A percentile compares a stretch with the other conserved stretches of the same genome.
Conservation (phyloP, 1,140 invertebrate genomes). For the Sarcophaga peregrina region DNA sequence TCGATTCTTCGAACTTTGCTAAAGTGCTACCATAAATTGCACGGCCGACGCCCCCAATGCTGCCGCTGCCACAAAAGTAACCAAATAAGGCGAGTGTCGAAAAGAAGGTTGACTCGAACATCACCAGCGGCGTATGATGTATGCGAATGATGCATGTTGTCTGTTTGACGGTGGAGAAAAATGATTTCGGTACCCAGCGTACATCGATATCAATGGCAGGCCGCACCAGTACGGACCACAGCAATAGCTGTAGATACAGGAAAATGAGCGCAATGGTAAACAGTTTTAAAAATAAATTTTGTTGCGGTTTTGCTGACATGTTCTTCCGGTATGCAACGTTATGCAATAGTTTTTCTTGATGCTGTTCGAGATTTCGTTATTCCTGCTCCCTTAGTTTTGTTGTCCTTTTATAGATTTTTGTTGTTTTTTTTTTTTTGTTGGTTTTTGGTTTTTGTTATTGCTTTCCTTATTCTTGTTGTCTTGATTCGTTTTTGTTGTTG, state of each 20-base stretch:
- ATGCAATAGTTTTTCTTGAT: not conserved
- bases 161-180: slow-evolving; percentile 39
- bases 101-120: slow-evolving; percentile 42
- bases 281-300: slow-evolving; percentile 36
- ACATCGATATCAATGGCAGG: slow-evolving; percentile 40
- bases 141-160: slow-evolving; percentile 46
- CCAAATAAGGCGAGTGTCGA: slow-evolving; percentile 39
- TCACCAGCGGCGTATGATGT: slow-evolving; percentile 39
- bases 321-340: slow-evolving; percentile 21
- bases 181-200: slow-evolving; percentile 40
- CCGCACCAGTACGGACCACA: slow-evolving; percentile 37
- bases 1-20: slow-evolving; percentile 42
- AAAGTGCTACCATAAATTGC: slow-evolving; percentile 43
- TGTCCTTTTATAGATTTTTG: not conserved
- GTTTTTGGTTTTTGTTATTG: no score
- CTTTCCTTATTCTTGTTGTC: not conserved
- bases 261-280: slow-evolving; percentile 29
- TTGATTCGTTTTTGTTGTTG: not conserved
- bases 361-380: not conserved
- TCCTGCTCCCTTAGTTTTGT: not conserved
- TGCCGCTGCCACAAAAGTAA: slow-evolving; percentile 35
- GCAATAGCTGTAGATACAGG: slow-evolving; percentile 36
- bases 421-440: no score
- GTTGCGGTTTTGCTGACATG: slow-evolving; percentile 33
- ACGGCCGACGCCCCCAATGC: not conserved